Evolutionary conservation across 2,888 invertebrate species (phyloP), one percentile per base, ranked within the genome.

Genomic region (Heliconius charithonia): DNA sequence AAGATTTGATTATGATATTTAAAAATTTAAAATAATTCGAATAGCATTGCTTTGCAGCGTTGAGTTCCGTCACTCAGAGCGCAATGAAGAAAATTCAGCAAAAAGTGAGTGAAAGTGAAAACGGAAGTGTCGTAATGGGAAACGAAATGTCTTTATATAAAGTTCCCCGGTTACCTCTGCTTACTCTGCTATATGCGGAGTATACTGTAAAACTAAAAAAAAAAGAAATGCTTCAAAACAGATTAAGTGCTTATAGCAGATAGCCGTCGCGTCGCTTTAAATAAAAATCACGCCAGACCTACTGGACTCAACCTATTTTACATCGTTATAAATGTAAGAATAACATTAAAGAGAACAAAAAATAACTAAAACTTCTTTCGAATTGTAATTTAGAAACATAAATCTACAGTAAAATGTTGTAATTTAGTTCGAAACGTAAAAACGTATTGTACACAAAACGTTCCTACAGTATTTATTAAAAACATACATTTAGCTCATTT

Each of bases 401-500:
- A 45, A 29, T 41, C n/a, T 70, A 45, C 4, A 51, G 13, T 76
- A 70, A 29, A 59, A 37, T 56, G 56, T 25, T n/a, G 51, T 59
- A 56, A 32, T 72, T 72, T 56, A 32, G 29, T 72, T 59, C 32
- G 72, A 72, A 72, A 59, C n/a, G 32, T 56, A n/a, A 32, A 72
- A 59, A 72, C 6, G 29, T 72, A 59, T 72, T 74, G 41, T 74
- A 74, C 37, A 74, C 27, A 63, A 74, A 74, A 41, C 41, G 41
- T 63, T 74, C 37, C 63, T n/a, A 74, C 62, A 63, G 65, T 74
- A 74, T 74, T 74, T 65, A 74, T 63, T 63, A 74, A 71, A 37
- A 74, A 63, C 74, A 62, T 65, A 74, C 74, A 74, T 63, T 72
- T 59, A 41, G 63, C 62, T 74, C 41, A 74, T 65, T 74, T 74